Evolutionary conservation across 2,888 invertebrate species (phyloP).

Genomic region (Theretra japonica): DNA sequence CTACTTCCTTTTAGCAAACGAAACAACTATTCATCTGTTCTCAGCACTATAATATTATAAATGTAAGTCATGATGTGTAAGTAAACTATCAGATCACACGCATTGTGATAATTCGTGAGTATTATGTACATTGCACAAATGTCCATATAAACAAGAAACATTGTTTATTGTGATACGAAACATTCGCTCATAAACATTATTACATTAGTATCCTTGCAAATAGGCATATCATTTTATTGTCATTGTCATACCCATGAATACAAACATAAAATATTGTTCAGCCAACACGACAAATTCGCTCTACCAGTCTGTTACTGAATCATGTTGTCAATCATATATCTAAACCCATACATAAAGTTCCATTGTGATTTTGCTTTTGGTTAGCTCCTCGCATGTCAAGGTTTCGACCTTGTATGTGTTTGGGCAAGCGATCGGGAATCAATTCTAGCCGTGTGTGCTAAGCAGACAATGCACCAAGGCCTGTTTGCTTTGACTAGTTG

Average conservation of each 20-base stretch:
- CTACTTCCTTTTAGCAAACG: neutral
- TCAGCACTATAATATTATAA: neutral
- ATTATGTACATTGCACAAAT: too few relatives aligned
- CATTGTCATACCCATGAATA: neutral
- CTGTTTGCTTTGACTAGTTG: conserved; percentile 30
- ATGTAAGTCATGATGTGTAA: neutral
- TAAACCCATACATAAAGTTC: conserved; percentile 41
- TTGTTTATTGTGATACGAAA: neutral
- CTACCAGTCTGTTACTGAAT: neutral
- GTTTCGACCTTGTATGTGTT: conserved; percentile 60
- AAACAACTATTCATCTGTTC: neutral
- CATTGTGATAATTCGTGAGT: neutral
- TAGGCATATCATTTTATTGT: neutral
- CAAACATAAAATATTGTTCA: neutral
- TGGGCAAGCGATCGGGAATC: conserved; percentile 59
- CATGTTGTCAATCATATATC: conserved; percentile 10
- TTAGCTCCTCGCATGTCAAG: conserved; percentile 59
- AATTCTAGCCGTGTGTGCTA: conserved; percentile 47
- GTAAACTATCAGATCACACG: neutral
- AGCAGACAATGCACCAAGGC: conserved; percentile 37
- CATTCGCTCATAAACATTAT: neutral
- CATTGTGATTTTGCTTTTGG: conserved; percentile 60
- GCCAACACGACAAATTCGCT: neutral
- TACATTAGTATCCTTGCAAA: neutral
- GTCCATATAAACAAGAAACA: neutral